Conservation (phyloP, 2,113 vertebrate species). For the Hippocampus abdominalis region DNA sequence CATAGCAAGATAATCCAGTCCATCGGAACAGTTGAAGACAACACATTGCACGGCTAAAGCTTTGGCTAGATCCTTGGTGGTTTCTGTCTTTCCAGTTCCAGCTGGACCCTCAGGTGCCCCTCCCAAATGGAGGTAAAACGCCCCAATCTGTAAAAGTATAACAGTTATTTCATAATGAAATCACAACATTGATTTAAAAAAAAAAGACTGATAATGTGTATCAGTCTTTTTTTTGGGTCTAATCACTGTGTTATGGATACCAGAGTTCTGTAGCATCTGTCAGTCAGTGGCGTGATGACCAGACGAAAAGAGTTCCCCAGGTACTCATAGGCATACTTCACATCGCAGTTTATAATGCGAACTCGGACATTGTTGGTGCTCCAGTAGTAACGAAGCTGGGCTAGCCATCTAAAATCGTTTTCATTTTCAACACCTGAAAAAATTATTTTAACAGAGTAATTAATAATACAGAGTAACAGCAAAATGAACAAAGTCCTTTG, state of each 20-base stretch:
- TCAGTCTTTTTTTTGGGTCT: neutral
- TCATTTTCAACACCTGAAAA: conserved; percentile 81
- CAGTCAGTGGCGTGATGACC: conserved; percentile 91
- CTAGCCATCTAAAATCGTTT: conserved; percentile 89
- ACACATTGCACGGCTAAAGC: conserved; percentile 95
- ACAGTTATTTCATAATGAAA: neutral
- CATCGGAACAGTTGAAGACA: conserved; percentile 94
- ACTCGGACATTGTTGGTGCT: conserved; percentile 75
- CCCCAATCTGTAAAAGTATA: conserved; percentile 75
- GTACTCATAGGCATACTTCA: conserved; percentile 90
- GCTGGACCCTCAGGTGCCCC: conserved; percentile 94
- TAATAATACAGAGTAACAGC: too few species aligned
- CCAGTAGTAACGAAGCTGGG: conserved; percentile 92
- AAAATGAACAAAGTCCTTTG: neutral
- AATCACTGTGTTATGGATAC: neutral
- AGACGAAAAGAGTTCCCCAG: conserved; percentile 86
- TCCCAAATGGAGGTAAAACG: conserved; percentile 88
- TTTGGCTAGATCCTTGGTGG: conserved; percentile 93
- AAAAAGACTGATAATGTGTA: neutral
- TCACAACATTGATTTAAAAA: too few species aligned
- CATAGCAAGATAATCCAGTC: conserved; percentile 94
- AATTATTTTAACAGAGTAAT: neutral
- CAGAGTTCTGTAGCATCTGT: conserved; percentile 90
- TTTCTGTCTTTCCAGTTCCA: conserved; percentile 96
- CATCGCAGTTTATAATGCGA: conserved; percentile 86